Percentiles rank a stretch among this genome's conserved stretches.
Evolutionary conservation across 1,140 invertebrate genomes (phyloP).

Genomic region (Homalodisca vitripennis): DNA sequence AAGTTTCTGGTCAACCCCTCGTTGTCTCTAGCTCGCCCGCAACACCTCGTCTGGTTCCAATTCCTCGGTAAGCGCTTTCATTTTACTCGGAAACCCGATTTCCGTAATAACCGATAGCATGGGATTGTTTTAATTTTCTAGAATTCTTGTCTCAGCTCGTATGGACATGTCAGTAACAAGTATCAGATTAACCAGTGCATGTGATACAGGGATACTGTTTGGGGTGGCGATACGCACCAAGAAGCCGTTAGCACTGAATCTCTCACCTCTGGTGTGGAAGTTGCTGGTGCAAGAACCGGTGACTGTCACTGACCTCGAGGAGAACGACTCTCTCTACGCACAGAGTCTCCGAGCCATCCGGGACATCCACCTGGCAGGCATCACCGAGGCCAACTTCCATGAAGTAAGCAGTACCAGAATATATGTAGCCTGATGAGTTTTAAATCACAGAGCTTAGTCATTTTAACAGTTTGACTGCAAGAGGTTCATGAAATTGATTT

Average conservation of each 20-base stretch:
- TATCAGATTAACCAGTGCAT: too few species aligned
- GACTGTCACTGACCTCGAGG: conserved; percentile 62
- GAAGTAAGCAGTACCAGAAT: conserved; percentile 51
- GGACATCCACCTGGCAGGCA: conserved; percentile 58
- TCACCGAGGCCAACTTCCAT: conserved; percentile 62
- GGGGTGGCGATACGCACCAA: conserved; percentile 60
- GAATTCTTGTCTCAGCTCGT: too few species aligned
- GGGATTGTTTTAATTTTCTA: too few species aligned
- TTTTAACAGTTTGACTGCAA: too few species aligned
- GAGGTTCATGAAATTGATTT: too few species aligned
- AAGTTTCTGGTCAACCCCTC: conserved; percentile 63
- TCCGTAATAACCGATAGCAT: too few species aligned
- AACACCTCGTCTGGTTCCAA: conserved; percentile 59
- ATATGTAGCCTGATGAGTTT: too few species aligned
- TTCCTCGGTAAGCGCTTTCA: conserved; percentile 50
- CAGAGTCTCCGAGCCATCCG: conserved; percentile 59
- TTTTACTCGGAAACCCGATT: too few species aligned
- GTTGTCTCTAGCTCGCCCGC: conserved; percentile 52
- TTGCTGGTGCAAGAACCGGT: conserved; percentile 60
- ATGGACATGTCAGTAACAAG: too few species aligned
- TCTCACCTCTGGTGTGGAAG: conserved; percentile 67
- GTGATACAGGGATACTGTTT: conserved; percentile 57
- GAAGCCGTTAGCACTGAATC: conserved; percentile 60
- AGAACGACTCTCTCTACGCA: conserved; percentile 62
- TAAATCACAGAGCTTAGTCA: too few species aligned